These are phyloP conservation scores for Aethes cnicana DNA, from an alignment of 2,888 invertebrate genomes.

Conservation along the genomic window DNA sequence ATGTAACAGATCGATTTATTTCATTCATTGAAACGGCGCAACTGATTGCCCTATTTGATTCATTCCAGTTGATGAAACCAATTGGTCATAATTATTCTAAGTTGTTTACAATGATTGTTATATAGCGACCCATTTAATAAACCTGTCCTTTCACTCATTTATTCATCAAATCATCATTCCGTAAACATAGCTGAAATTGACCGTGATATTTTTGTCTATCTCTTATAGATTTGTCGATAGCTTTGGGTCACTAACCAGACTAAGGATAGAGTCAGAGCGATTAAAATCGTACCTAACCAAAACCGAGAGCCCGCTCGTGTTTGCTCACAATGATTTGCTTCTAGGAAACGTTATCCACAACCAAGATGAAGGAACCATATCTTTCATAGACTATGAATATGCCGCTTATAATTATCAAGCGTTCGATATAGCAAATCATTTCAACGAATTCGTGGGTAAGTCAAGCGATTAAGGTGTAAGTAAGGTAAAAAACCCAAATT, in stretches of 20 bases:
- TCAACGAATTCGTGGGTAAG: conserved; percentile 97
- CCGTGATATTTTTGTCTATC: conserved; percentile 37
- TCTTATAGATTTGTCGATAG: conserved; percentile 85
- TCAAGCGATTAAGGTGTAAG: no score
- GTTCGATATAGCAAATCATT: conserved; percentile 98
- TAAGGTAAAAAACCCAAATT: no score
- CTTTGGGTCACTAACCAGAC: conserved; percentile 85
- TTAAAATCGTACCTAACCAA: conserved; percentile 85
- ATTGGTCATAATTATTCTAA: conserved; percentile 12
- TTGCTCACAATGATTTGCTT: conserved; percentile 98
- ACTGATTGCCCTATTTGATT: neutral
- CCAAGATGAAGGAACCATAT: conserved; percentile 84
- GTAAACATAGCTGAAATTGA: conserved; percentile 21
- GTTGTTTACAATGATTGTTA: no score
- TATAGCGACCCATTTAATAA: no score
- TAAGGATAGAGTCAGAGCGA: conserved; percentile 86
- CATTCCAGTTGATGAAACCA: neutral
- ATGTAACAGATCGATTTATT: conserved; percentile 2
- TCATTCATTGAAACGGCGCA: neutral
- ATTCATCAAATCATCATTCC: neutral
- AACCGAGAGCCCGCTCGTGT: conserved; percentile 90
- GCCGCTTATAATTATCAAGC: conserved; percentile 96
- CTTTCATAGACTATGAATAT: conserved; percentile 99
- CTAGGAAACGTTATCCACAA: conserved; percentile 96
- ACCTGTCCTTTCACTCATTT: neutral